Evolutionary conservation across 2,797 vertebrate species (phyloP), one percentile per base, ranked within the genome.

Genomic region (Acrossocheilus fasciatus): DNA sequence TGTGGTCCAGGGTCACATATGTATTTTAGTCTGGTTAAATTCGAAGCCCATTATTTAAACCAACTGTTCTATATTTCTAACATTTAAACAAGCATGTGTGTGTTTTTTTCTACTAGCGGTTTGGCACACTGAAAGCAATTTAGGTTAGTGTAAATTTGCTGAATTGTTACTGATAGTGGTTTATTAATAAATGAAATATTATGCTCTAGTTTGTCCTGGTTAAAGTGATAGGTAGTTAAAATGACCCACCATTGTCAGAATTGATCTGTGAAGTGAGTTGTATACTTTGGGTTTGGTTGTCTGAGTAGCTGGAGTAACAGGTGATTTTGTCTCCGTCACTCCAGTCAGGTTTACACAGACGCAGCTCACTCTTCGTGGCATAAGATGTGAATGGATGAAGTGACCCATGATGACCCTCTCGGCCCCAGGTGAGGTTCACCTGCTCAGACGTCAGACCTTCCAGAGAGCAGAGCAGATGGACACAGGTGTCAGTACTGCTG

Each of bases 381-480:
- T 15, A 43, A n/a, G 50, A 10, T 14, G 6, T 59, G 26, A 69
- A 68, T 14, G 12, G 0, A 57, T 79, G 6, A 75, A 20, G 36
- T 70, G 23, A 47, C 1, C 2, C 52, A 5, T 81, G 34, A 83
- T 82, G 39, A 83, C 18, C 57, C 7, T 30, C 23, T 81, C 4
- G 23, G 41, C 2, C 81, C 90, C 91, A 92, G 64, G 84, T 90
- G 83, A 92, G 89, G 72, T 86, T 87, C 23, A 88, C 80, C 30
- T 36, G 20, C 64, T 79, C 74, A 62, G 47, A 12, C 4, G 20
- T 79, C 15, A 86, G 30, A 83, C 3, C 39, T 41, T 86, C n/a
- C 75, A 90, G 5, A 66, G 82, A 69, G 64, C 91, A 92, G 62
- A 87, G 36, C 57, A 91, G 87, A 80, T 64, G 30, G 18, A 91